Conservation (phyloP, 2,888 invertebrate species). For the Drosophila sordidula region DNA sequence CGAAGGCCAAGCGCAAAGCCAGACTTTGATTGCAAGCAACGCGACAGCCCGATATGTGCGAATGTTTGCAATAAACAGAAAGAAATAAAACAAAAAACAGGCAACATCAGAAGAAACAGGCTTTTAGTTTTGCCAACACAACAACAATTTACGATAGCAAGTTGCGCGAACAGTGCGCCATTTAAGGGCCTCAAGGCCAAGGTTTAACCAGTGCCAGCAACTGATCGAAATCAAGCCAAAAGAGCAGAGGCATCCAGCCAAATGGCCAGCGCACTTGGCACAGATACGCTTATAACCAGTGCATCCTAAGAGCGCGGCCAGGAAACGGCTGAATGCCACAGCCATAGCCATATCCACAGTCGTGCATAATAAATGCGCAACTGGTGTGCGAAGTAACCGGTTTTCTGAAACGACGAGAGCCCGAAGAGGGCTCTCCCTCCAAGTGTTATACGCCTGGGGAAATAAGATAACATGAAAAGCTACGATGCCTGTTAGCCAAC, state of each 20-base stretch:
- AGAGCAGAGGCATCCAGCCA: constrained; percentile 22
- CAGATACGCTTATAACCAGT: constrained; percentile 35
- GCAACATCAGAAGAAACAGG: constrained; percentile 39
- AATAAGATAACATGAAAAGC: constrained; percentile 64
- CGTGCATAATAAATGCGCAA: constrained; percentile 81
- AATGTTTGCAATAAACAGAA: constrained; percentile 9
- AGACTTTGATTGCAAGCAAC: constrained; percentile 50
- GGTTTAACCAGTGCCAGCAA: constrained; percentile 66
- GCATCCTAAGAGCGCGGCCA: constrained; percentile 38
- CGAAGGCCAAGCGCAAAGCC: constrained; percentile 46
- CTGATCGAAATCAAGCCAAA: constrained; percentile 60
- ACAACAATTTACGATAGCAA: constrained; percentile 31
- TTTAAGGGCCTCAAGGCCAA: constrained; percentile 83
- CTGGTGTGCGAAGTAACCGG: constrained; percentile 78
- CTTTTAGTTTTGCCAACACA: constrained; percentile 35
- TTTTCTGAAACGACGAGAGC: constrained; percentile 61
- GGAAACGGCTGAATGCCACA: constrained; percentile 39
- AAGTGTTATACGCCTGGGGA: constrained; percentile 71
- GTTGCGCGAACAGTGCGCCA: constrained; percentile 57
- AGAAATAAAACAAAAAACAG: constrained; percentile 7
- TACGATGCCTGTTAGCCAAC: constrained; percentile 44
- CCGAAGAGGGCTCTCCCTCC: not conserved
- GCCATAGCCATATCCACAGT: constrained; percentile 25
- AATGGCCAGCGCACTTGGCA: constrained; percentile 54
- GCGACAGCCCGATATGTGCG: constrained; percentile 28